Percentiles rank a stretch among this genome's conserved stretches.
Conservation (phyloP, 2,113 vertebrate genomes). For the Monarcha castaneiventris region DNA sequence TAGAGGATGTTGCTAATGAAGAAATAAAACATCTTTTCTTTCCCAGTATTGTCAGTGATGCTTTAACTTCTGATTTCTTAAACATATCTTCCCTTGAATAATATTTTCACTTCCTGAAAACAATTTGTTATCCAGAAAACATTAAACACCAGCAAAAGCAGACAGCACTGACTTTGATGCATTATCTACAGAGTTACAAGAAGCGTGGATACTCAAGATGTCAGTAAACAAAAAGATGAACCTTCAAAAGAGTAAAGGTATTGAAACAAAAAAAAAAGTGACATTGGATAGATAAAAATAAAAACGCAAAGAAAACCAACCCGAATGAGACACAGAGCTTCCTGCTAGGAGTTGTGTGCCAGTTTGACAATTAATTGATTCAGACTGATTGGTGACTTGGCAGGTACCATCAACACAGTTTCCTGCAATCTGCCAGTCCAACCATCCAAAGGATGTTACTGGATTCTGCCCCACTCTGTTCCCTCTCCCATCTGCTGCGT, state of each 20-base stretch:
- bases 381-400: slow-evolving; percentile 66
- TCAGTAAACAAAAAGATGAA: slow-evolving; percentile 17
- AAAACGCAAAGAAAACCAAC: slow-evolving; percentile 19
- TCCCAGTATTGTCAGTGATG: background rate
- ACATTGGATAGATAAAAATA: slow-evolving; percentile 37
- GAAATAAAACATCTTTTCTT: slow-evolving; percentile 20
- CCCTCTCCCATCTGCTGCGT: slow-evolving; percentile 69
- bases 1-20: slow-evolving; percentile 22
- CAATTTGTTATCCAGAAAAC: slow-evolving; percentile 23
- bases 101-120: slow-evolving; percentile 31
- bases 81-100: slow-evolving; percentile 13
- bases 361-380: slow-evolving; percentile 69
- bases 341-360: slow-evolving; percentile 39
- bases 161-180: slow-evolving; percentile 1
- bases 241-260: background rate
- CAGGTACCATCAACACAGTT: slow-evolving; percentile 65
- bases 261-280: background rate
- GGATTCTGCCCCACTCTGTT: slow-evolving; percentile 53
- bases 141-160: background rate
- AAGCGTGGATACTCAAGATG: background rate
- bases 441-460: slow-evolving; percentile 62
- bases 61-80: slow-evolving; percentile 28
- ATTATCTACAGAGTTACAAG: background rate
- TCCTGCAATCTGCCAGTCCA: slow-evolving; percentile 68
- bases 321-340: slow-evolving; percentile 11